Base-by-base conservation (phyloP, 2,797 vertebrate species). In the Peromyscus nudipes region DNA sequence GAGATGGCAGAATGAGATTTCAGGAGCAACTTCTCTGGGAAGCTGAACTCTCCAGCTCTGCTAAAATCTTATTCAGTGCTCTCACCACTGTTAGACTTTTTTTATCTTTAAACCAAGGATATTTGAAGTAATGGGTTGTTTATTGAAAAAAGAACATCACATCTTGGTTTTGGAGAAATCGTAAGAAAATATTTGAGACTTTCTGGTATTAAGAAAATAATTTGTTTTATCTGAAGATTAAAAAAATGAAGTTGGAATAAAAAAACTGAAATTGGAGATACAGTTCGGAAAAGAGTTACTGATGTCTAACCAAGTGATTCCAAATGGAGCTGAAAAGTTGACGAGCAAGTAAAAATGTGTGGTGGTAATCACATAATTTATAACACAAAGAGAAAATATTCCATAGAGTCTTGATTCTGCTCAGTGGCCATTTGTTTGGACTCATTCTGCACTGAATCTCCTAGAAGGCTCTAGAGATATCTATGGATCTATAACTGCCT, bases 291-390 rank as follows among this genome's bases (percentile, higher is more conserved):
- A 65, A 83, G 52, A 92, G 60, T 88, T 77, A 55, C 34, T 55
- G 64, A 62, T 83, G 34, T 6, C 73, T 92, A 82, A 62, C 62
- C 25, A 92, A 86, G 6, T 91, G 6, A 91, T 52, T 92, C 69
- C 60, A 96, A 92, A 87, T 23, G 37, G 67, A 91, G 71, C 29
- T 69, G 46, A 92, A 96, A 67, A 73, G 62, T 52, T 91, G 60
- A 95, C 46, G 6, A 64, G 19, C 27, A 94, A 60, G 40, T 76
- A 16, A 31, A 71, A 95, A 49, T 37, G 6, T 62, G 3, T 55
- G 52, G 34, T 76, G 69, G 40, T 73, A 84, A 96, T 62, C 11
- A 40, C 57, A 76, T 49, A 90, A 64, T 65, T 92, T 77, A 60
- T 62, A 69, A 92, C 10, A 82, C 2, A 79, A 89, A 96, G 83